Evolutionary conservation across 2,888 invertebrate species (phyloP).

Genomic region (Chymomyza fuscimana): DNA sequence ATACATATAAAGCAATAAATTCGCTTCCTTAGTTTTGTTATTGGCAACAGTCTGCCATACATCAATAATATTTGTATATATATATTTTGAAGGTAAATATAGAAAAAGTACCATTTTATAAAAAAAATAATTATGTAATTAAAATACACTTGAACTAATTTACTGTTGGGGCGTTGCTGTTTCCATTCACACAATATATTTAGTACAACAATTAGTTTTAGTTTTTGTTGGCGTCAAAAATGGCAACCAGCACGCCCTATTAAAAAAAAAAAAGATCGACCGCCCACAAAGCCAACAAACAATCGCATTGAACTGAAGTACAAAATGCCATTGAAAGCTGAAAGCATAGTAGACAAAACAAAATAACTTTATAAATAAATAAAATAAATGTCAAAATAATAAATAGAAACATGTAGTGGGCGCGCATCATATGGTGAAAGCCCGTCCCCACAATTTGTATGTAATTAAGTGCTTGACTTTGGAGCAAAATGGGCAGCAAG

Average conservation of each 20-base stretch:
- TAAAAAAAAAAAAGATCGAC: slow-evolving; percentile 22
- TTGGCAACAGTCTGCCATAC: no score
- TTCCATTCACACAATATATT: background rate
- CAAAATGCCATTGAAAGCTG: slow-evolving; percentile 46
- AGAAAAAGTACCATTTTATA: slow-evolving; percentile 3
- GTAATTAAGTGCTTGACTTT: slow-evolving; percentile 71
- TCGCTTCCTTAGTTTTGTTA: no score
- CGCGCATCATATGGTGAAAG: slow-evolving; percentile 56
- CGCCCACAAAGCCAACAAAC: slow-evolving; percentile 51
- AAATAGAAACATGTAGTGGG: slow-evolving; percentile 62
- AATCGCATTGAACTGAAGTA: slow-evolving; percentile 43
- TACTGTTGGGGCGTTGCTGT: slow-evolving; percentile 2
- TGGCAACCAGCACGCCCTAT: slow-evolving; percentile 54
- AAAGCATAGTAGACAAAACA: background rate
- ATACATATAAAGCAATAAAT: no score
- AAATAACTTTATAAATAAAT: background rate
- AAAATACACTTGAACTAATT: slow-evolving; percentile 19
- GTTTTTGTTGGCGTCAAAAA: slow-evolving; percentile 43
- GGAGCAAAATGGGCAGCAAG: slow-evolving; percentile 40
- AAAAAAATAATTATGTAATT: slow-evolving; percentile 16
- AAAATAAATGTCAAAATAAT: slow-evolving; percentile 34
- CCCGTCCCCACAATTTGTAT: slow-evolving; percentile 58
- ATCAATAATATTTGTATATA: background rate
- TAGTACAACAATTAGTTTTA: slow-evolving; percentile 4
- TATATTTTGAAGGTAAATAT: slow-evolving; percentile 2